Evolutionary conservation across 2,888 invertebrate genomes (phyloP).

Genomic region (Sclerodermus sp.): DNA sequence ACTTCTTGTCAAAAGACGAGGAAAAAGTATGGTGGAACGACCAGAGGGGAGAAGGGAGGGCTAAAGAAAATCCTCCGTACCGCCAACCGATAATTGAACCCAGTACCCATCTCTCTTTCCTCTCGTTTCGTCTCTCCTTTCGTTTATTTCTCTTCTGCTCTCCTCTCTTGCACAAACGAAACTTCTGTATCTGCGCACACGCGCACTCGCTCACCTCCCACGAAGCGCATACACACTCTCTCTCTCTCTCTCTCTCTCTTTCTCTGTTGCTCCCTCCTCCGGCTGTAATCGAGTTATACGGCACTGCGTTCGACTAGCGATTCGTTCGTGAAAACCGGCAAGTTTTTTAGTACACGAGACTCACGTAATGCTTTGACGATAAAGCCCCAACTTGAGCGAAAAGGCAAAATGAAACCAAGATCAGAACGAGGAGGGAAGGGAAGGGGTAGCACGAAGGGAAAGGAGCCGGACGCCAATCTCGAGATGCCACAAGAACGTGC

Average conservation of each 20-base stretch:
- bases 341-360: slow-evolving; percentile 30
- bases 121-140: slow-evolving; percentile 13
- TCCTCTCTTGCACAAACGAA: not conserved
- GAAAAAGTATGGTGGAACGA: slow-evolving; percentile 6
- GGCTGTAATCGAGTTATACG: slow-evolving; percentile 43
- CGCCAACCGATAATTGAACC: slow-evolving; percentile 47
- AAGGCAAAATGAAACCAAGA: not conserved
- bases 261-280: slow-evolving; percentile 5
- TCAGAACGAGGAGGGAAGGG: not conserved
- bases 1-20: slow-evolving; percentile 13
- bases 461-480: slow-evolving; percentile 29
- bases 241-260: not conserved
- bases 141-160: slow-evolving; percentile 8
- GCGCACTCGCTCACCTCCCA: not conserved
- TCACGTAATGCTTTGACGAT: slow-evolving; percentile 23
- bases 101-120: slow-evolving; percentile 29
- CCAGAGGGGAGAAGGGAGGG: slow-evolving; percentile 8
- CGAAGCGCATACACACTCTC: no score
- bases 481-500: slow-evolving; percentile 28
- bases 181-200: not conserved
- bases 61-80: slow-evolving; percentile 20
- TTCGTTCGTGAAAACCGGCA: slow-evolving; percentile 36
- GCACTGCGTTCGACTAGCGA: slow-evolving; percentile 38
- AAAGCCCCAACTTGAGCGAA: slow-evolving; percentile 9
- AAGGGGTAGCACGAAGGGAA: slow-evolving; percentile 1